A percentile compares a stretch with the other conserved stretches of the same genome.
Conservation (phyloP, 2,888 invertebrate species). For the Automeris io region DNA sequence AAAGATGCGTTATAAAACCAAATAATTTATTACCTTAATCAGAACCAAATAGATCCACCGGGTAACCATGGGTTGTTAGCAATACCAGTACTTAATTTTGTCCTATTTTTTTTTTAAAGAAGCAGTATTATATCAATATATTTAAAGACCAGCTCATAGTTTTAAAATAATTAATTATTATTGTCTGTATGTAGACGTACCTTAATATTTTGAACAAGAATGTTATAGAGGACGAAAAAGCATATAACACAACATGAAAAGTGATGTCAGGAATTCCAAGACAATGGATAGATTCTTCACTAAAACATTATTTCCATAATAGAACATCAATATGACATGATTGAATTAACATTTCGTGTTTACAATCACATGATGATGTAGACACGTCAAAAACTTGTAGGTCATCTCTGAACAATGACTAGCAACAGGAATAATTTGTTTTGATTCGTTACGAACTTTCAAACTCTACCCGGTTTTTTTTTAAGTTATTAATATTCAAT, state of each 20-base stretch:
- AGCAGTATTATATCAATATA: too few species aligned
- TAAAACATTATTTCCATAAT: conserved; percentile 39
- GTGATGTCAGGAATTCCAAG: conserved; percentile 18
- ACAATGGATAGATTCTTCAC: conserved; percentile 30
- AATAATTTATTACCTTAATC: too few species aligned
- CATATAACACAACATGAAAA: conserved; percentile 19
- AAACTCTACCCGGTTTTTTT: conserved; percentile 15
- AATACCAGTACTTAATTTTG: too few species aligned
- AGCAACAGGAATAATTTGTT: conserved; percentile 37
- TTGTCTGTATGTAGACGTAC: too few species aligned
- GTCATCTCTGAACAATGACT: conserved; percentile 59
- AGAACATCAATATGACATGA: conserved; percentile 50
- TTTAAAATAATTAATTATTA: too few species aligned
- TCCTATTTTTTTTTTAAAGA: too few species aligned
- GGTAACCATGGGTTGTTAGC: too few species aligned
- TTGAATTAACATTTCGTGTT: conserved; percentile 60
- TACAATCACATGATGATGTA: conserved; percentile 45
- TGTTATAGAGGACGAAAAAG: too few species aligned
- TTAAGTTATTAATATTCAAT: conserved; percentile 4
- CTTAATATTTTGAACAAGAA: too few species aligned
- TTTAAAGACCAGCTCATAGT: too few species aligned
- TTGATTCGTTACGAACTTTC: conserved; percentile 27
- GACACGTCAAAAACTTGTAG: conserved; percentile 48
- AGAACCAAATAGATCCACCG: too few species aligned
- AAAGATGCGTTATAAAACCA: too few species aligned